Evolutionary conservation across 2,888 invertebrate species (phyloP).

Genomic region (Ophonus ardosiacus): DNA sequence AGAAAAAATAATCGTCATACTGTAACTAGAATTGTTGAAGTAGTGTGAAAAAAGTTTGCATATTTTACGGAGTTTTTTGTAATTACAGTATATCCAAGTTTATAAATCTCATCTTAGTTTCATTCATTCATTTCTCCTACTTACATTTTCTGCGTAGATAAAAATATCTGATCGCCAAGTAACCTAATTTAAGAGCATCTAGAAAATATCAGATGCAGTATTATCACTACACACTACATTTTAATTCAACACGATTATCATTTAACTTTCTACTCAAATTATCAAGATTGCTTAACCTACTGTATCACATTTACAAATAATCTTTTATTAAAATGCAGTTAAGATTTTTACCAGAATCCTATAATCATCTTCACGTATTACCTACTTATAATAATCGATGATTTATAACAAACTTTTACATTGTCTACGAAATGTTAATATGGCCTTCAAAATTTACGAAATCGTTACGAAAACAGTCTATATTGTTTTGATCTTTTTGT

Average conservation of each 20-base stretch:
- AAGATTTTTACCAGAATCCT: conserved; percentile 1
- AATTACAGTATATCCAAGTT: not conserved
- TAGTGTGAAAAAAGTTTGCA: too few species aligned
- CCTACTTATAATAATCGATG: not conserved
- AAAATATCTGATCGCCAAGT: not conserved
- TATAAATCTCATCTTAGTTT: not conserved
- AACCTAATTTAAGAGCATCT: conserved; percentile 3
- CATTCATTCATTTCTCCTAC: not conserved
- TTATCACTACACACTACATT: conserved; percentile 8
- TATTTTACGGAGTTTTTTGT: not conserved
- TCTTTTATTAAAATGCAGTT: conserved; percentile 40
- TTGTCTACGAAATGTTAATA: not conserved
- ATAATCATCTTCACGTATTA: conserved; percentile 18
- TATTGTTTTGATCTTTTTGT: conserved; percentile 33
- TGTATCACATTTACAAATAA: not conserved
- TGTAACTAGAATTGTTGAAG: too few species aligned
- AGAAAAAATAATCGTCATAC: too few species aligned
- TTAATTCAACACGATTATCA: conserved; percentile 5
- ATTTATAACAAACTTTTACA: not conserved
- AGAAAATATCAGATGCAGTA: conserved; percentile 9
- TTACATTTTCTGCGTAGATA: not conserved
- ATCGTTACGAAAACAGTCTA: conserved; percentile 16
- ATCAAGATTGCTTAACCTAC: conserved; percentile 27
- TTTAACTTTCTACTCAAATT: conserved; percentile 32
- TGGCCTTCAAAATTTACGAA: conserved; percentile 27